These are phyloP conservation scores for Halcyon senegalensis DNA, from an alignment of 2,113 vertebrate genomes.

Conservation along the genomic window DNA sequence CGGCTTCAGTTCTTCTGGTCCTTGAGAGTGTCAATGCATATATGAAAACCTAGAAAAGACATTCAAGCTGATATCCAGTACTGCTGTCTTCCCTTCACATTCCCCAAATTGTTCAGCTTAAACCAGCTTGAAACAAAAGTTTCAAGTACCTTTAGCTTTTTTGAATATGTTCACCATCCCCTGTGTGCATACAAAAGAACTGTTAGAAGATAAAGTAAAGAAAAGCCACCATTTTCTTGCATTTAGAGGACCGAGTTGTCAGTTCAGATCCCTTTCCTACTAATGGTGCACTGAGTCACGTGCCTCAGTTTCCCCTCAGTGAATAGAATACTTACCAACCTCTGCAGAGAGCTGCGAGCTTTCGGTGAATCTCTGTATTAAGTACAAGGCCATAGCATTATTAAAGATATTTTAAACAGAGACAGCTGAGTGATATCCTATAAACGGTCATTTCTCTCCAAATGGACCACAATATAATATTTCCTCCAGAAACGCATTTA, in stretches of 20 bases:
- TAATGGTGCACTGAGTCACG: not conserved
- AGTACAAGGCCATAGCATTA: constrained; percentile 14
- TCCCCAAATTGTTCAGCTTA: not conserved
- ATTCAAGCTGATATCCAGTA: not conserved
- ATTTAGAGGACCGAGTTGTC: not conserved
- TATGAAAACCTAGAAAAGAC: not conserved
- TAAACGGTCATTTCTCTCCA: constrained; percentile 26
- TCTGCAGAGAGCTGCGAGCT: not conserved
- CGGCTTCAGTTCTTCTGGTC: not conserved
- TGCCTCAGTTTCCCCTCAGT: constrained; percentile 57
- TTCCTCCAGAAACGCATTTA: constrained; percentile 21
- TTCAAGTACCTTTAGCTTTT: not conserved
- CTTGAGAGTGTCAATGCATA: not conserved
- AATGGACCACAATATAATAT: constrained; percentile 11
- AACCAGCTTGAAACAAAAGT: not conserved
- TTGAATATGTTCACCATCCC: not conserved
- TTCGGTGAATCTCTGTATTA: not conserved
- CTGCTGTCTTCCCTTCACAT: not conserved
- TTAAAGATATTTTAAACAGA: constrained; percentile 3
- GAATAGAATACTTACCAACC: not conserved
- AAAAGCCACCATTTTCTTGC: not conserved
- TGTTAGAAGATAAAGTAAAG: not conserved
- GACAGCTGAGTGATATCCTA: not conserved
- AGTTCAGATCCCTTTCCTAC: not conserved
- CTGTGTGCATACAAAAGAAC: not conserved